These are phyloP conservation scores for Campoplex nolae DNA, from an alignment of 2,888 invertebrate genomes.

Conservation along the genomic window DNA sequence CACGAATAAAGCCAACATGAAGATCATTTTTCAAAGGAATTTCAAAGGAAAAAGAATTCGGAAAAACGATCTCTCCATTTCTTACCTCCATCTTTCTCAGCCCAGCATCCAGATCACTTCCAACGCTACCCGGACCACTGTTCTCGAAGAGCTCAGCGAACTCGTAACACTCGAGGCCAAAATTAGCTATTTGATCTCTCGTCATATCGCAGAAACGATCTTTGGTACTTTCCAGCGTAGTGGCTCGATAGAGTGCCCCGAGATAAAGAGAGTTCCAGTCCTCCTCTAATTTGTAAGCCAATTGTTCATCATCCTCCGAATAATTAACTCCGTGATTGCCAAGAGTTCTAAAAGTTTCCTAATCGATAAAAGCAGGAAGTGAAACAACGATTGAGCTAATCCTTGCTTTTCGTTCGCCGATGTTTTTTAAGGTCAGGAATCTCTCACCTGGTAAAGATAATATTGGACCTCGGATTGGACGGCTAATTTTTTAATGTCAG, in stretches of 20 bases:
- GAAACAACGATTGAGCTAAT: neutral
- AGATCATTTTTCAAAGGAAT: neutral
- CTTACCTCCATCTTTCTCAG: slow-evolving; percentile 89
- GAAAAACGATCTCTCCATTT: neutral
- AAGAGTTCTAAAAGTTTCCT: slow-evolving; percentile 92
- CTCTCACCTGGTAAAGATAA: slow-evolving; percentile 84
- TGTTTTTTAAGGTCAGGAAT: neutral
- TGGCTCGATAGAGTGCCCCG: slow-evolving; percentile 89
- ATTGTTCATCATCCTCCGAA: slow-evolving; percentile 86
- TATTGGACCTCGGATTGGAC: slow-evolving; percentile 92
- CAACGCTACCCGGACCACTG: slow-evolving; percentile 93
- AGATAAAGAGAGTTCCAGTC: slow-evolving; percentile 90
- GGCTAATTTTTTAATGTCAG: slow-evolving; percentile 90
- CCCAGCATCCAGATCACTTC: slow-evolving; percentile 91
- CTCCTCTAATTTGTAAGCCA: slow-evolving; percentile 87
- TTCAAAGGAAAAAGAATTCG: no score
- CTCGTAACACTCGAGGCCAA: slow-evolving; percentile 86
- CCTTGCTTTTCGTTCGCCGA: neutral
- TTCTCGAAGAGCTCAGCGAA: slow-evolving; percentile 91
- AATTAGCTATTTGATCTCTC: slow-evolving; percentile 90
- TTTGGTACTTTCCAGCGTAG: slow-evolving; percentile 92
- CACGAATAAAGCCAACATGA: neutral
- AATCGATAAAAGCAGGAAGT: neutral
- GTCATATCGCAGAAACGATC: slow-evolving; percentile 94
- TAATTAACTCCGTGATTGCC: slow-evolving; percentile 89